These are phyloP conservation scores for Drosophila nr. perissopoda DNA, from an alignment of 2,888 invertebrate genomes.

Conservation along the genomic window DNA sequence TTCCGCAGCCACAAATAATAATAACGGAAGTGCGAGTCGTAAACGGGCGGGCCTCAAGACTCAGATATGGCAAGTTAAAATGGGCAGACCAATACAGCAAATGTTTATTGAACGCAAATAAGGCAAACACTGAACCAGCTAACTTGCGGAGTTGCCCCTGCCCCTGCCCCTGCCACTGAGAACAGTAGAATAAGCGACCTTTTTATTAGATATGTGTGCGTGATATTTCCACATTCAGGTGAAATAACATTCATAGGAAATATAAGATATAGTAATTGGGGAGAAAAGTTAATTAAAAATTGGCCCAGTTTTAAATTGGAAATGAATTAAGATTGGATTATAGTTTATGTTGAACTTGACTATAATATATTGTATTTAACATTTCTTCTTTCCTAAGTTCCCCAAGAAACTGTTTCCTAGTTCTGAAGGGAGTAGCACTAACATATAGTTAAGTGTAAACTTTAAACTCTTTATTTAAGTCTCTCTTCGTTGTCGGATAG, in stretches of 20 bases:
- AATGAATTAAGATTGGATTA: neutral
- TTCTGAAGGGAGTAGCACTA: neutral
- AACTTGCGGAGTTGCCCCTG: slow-evolving; percentile 10
- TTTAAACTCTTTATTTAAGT: neutral
- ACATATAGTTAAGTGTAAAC: neutral
- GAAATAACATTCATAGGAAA: slow-evolving; percentile 1
- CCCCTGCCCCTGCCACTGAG: neutral
- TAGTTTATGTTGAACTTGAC: neutral
- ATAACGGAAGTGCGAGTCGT: slow-evolving; percentile 57
- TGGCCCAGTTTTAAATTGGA: neutral
- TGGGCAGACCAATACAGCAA: slow-evolving; percentile 48
- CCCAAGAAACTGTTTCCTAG: neutral
- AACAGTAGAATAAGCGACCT: slow-evolving; percentile 44
- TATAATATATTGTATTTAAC: neutral
- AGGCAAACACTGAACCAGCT: slow-evolving; percentile 57
- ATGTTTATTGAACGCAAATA: slow-evolving; percentile 69
- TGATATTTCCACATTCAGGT: slow-evolving; percentile 14
- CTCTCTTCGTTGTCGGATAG: neutral
- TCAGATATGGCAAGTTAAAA: slow-evolving; percentile 4
- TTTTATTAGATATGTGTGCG: slow-evolving; percentile 16
- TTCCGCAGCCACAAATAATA: slow-evolving; percentile 62
- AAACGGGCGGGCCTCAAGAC: no score
- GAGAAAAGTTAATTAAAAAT: neutral
- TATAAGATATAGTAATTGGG: neutral
- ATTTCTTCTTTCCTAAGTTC: neutral